Conservation (phyloP, 1,140 invertebrate genomes). For the Hormaphis cornu region DNA sequence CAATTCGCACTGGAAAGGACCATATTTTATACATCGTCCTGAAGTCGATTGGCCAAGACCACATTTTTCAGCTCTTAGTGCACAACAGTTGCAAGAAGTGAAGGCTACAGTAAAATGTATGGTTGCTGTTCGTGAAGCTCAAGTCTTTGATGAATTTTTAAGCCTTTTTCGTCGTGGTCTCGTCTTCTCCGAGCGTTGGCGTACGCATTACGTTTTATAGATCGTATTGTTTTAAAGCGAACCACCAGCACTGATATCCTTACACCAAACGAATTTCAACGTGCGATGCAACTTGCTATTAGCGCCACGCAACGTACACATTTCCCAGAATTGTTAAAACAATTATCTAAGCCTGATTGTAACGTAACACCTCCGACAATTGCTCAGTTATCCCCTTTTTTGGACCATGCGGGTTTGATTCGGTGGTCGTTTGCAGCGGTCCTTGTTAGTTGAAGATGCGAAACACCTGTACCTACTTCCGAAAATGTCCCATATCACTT, state of each 20-base stretch:
- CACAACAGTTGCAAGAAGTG: not conserved
- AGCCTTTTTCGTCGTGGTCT: not conserved
- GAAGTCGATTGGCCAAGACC: not conserved
- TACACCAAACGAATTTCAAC: not conserved
- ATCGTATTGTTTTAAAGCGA: not conserved
- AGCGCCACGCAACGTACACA: not conserved
- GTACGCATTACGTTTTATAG: not conserved
- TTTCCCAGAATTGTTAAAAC: not conserved
- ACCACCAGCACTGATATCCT: not conserved
- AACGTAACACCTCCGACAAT: not conserved
- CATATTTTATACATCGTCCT: not conserved
- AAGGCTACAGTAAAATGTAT: not conserved
- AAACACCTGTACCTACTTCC: slow-evolving; percentile 44
- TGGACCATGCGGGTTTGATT: slow-evolving; percentile 36
- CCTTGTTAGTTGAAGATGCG: slow-evolving; percentile 37
- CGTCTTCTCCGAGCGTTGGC: not conserved
- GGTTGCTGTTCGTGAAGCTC: not conserved
- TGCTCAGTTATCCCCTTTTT: not conserved
- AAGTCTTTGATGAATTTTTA: not conserved
- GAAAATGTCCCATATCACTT: slow-evolving; percentile 34
- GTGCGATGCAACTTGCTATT: not conserved
- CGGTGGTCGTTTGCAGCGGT: slow-evolving; percentile 40
- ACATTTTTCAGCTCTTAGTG: not conserved
- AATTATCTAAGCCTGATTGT: not conserved
- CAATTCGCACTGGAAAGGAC: not conserved